Evolutionary conservation across 2,113 vertebrate genomes (phyloP), one percentile per base, ranked within the genome.

Genomic region (Brevimyrus niger): DNA sequence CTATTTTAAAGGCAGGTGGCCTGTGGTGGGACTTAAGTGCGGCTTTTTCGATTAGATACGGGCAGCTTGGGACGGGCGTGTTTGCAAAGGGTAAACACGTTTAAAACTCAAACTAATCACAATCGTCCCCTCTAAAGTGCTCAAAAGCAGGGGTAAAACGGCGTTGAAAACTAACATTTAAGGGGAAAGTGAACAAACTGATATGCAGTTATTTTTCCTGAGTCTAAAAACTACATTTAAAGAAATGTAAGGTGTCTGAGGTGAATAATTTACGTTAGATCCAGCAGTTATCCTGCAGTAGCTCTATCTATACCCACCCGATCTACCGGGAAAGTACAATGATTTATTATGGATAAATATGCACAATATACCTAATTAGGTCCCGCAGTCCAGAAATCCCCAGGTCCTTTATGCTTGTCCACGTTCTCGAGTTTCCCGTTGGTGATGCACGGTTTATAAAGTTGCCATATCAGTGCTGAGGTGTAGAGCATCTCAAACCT

Each of bases 291-390:
- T 42, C 35, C 31, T 80, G 73, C 73, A 38, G 73, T 38, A 80
- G 35, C 3, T 23, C 6, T 13, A 4, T 90, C 90, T 88, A 89
- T 89, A 91, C 90, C 88, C 82, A 85, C 91, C 91, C 90, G 87
- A 90, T 47, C 23, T 92, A 90, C 73, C 84, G 82, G 90, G 89
- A 92, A 91, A 83, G 91, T 87, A 92, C 91, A 94, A 90, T 93
- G 91, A 93, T 92, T 90, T 91, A 89, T 90, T 10, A 58, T 89
- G 90, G 21, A 38, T 86, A 47, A 8, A 91, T 94, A 91, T 95
- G 94, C 91, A 94, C 53, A 53, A 89, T 89, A 90, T 21, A 55
- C 53, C 19, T 55, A 55, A 55, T 55, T 1, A 55, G 19, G 53
- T 21, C 19, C 53, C 17, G 17, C 51, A 53, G 51, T 53, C 51